Evolutionary conservation across 2,113 vertebrate genomes (phyloP).

Genomic region (Anas platyrhynchos): DNA sequence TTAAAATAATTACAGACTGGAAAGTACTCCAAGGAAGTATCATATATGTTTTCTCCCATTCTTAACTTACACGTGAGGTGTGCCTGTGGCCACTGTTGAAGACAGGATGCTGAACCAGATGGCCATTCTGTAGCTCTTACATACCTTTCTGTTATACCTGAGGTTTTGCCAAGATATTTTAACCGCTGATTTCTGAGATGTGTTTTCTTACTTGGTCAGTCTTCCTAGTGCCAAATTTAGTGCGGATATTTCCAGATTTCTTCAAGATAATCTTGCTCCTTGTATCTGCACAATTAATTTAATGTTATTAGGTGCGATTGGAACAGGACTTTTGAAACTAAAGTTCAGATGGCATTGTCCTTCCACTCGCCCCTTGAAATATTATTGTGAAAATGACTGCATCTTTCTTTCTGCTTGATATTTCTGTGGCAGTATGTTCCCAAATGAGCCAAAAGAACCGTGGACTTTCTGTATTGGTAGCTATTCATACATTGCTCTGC

Average conservation of each 20-base stretch:
- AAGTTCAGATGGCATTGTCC: neutral
- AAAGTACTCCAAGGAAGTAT: neutral
- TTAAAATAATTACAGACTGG: conserved; percentile 27
- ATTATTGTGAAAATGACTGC: neutral
- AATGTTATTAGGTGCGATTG: neutral
- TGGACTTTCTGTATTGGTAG: neutral
- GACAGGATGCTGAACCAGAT: conserved; percentile 23
- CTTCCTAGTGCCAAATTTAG: neutral
- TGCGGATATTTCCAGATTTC: neutral
- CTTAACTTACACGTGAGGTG: neutral
- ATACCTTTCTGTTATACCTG: neutral
- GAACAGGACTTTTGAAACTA: neutral
- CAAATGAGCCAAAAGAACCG: neutral
- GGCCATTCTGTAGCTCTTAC: neutral
- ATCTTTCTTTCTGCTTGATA: neutral
- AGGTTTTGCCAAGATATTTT: neutral
- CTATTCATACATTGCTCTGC: neutral
- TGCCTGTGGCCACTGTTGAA: neutral
- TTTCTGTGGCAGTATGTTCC: neutral
- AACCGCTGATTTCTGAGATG: neutral
- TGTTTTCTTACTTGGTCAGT: neutral
- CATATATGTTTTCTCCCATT: neutral
- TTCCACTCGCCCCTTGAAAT: neutral
- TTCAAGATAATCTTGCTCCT: neutral
- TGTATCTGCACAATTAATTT: neutral